Conservation (phyloP, 1,140 invertebrate species). For the Papilio polyxenes region DNA sequence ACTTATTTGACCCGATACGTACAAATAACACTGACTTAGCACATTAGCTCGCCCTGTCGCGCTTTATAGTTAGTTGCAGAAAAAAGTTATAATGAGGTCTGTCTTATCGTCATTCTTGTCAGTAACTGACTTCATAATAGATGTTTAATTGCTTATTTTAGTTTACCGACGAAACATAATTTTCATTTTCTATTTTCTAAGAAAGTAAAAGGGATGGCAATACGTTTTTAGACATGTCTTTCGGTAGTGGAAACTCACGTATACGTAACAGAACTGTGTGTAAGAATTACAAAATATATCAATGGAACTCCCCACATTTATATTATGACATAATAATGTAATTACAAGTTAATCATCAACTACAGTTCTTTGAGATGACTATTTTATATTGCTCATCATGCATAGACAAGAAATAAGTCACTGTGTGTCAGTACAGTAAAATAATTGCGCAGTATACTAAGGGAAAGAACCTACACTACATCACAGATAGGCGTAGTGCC, state of each 20-base stretch:
- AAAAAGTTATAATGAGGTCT: not conserved
- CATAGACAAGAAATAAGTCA: not conserved
- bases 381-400: not conserved
- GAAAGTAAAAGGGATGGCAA: too few species aligned
- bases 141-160: not conserved
- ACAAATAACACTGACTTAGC: not conserved
- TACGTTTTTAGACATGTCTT: not conserved
- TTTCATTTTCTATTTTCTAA: not conserved
- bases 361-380: not conserved
- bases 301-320: not conserved
- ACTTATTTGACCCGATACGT: not conserved
- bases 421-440: not conserved
- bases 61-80: not conserved
- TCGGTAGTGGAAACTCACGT: not conserved
- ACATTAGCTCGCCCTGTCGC: not conserved
- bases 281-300: not conserved
- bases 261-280: not conserved
- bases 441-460: conserved; percentile 1
- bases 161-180: not conserved
- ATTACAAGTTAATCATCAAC: not conserved
- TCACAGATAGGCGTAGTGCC: not conserved
- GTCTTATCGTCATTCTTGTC: not conserved
- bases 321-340: not conserved
- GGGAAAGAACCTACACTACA: not conserved
- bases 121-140: not conserved